A percentile compares a stretch with the other conserved stretches of the same genome.
phyloP scores from a whole-genome alignment of 35 echinoderm and acorn worm species.

The Acanthaster planci region DNA sequence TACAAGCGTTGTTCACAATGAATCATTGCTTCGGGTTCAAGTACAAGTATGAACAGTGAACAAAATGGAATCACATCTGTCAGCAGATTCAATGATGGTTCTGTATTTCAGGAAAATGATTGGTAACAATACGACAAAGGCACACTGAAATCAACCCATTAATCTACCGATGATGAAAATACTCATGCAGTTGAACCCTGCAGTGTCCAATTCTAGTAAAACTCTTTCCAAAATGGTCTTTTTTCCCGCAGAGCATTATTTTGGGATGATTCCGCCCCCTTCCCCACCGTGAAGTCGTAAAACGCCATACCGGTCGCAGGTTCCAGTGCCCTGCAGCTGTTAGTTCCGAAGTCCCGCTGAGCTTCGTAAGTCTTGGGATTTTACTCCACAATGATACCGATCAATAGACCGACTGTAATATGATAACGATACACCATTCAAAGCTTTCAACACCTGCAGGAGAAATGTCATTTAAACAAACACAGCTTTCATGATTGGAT shows the following conservation, averaged over 20 bases:
- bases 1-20: no score
- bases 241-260: no score
- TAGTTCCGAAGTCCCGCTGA: background rate
- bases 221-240: no score
- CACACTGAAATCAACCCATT: background rate
- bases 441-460: conserved; percentile 5
- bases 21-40: no score
- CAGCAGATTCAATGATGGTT: no score
- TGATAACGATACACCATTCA: background rate
- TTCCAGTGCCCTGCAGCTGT: background rate
- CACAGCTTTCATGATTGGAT: background rate
- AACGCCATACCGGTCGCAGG: background rate
- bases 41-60: no score
- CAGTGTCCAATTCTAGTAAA: background rate
- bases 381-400: background rate
- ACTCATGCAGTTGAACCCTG: background rate
- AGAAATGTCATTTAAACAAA: background rate
- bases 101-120: no score
- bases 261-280: background rate
- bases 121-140: no score
- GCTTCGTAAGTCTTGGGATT: background rate
- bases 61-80: no score
- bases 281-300: conserved; percentile 16
- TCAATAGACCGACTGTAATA: background rate
- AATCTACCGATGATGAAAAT: background rate